Evolutionary conservation across 2,797 vertebrate species (phyloP).

Genomic region (Sphaeramia orbicularis): DNA sequence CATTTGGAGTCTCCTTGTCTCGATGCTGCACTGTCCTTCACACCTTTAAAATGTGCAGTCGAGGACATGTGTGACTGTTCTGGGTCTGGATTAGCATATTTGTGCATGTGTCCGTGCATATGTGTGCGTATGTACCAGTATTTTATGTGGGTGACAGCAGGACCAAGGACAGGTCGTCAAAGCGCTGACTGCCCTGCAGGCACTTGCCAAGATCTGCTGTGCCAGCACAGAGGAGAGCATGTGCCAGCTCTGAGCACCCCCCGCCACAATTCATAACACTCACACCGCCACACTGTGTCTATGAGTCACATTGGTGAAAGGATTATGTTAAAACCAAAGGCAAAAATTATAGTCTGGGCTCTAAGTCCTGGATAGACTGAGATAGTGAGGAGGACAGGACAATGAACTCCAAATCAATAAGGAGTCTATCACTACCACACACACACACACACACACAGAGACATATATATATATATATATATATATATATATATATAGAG

Average conservation of each 20-base stretch:
- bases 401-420: constrained; percentile 38
- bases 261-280: constrained; percentile 33
- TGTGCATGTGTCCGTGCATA: neutral
- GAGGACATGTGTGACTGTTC: constrained; percentile 12
- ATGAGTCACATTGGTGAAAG: constrained; percentile 23
- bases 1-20: neutral
- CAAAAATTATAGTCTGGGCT: constrained; percentile 37
- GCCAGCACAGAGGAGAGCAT: constrained; percentile 36
- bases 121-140: neutral
- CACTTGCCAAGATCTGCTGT: constrained; percentile 53
- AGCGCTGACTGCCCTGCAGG: constrained; percentile 37
- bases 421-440: neutral
- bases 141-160: constrained; percentile 24
- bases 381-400: constrained; percentile 21
- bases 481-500: neutral
- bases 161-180: constrained; percentile 55
- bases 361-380: constrained; percentile 16
- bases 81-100: constrained; percentile 7
- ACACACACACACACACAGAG: constrained; percentile 4
- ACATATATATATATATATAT: too few relatives aligned
- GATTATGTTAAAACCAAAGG: constrained; percentile 34
- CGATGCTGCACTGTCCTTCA: constrained; percentile 32
- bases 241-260: constrained; percentile 36
- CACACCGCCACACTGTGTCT: constrained; percentile 9
- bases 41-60: constrained; percentile 8